These are phyloP conservation scores for Urechis unicinctus DNA, from an alignment of 2,888 invertebrate species.

Conservation along the genomic window DNA sequence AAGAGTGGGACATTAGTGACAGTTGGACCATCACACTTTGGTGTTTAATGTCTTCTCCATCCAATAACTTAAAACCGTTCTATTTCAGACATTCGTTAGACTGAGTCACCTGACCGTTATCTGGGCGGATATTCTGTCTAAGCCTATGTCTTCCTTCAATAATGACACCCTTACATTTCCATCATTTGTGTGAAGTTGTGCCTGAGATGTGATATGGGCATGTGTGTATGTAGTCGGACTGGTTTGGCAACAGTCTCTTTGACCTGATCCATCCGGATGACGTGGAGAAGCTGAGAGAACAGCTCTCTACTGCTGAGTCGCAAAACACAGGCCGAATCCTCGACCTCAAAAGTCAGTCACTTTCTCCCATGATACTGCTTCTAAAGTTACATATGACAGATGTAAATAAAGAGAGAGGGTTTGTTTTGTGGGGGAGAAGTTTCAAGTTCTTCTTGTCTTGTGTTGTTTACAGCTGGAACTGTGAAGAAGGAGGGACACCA, in stretches of 20 bases:
- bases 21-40: neutral
- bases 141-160: too few relatives aligned
- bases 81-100: too few relatives aligned
- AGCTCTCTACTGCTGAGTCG: constrained; percentile 92
- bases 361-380: too few relatives aligned
- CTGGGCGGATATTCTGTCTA: too few relatives aligned
- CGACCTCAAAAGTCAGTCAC: constrained; percentile 73
- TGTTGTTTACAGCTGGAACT: constrained; percentile 68
- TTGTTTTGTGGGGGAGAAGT: neutral
- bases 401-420: neutral
- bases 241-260: constrained; percentile 89
- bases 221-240: constrained; percentile 67
- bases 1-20: too few relatives aligned
- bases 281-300: constrained; percentile 88
- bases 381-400: too few relatives aligned
- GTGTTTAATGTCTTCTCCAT: neutral
- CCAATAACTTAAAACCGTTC: neutral
- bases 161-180: too few relatives aligned
- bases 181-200: too few relatives aligned
- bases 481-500: constrained; percentile 99
- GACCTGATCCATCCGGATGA: constrained; percentile 98
- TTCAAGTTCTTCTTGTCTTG: neutral
- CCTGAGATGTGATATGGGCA: too few relatives aligned
- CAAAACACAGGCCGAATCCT: constrained; percentile 86
- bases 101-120: too few relatives aligned